phyloP scores from a whole-genome alignment of 1,140 invertebrate species.

The Meteorus sp. region DNA sequence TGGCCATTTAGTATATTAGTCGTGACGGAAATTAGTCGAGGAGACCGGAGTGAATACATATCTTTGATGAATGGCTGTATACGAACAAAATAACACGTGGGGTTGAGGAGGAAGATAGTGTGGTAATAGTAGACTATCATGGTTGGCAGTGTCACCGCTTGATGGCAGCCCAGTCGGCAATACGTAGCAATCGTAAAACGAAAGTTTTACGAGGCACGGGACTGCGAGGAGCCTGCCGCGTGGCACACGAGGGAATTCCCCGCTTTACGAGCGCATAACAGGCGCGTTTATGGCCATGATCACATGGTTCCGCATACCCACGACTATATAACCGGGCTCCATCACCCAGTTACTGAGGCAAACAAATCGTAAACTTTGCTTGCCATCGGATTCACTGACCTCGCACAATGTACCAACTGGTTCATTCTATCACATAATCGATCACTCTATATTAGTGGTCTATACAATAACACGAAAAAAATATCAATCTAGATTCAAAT shows the following conservation, averaged over 20 bases:
- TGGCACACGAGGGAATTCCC: slow-evolving; percentile 28
- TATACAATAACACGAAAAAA: neutral
- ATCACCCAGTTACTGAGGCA: slow-evolving; percentile 54
- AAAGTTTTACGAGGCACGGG: slow-evolving; percentile 50
- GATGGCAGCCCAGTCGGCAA: slow-evolving; percentile 48
- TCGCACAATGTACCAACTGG: slow-evolving; percentile 40
- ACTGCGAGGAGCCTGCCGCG: slow-evolving; percentile 19
- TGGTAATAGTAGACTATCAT: slow-evolving; percentile 21
- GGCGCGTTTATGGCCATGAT: slow-evolving; percentile 59
- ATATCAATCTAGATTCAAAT: neutral
- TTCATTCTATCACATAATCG: slow-evolving; percentile 24
- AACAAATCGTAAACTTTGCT: slow-evolving; percentile 62
- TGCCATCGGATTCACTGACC: slow-evolving; percentile 58
- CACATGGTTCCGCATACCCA: slow-evolving; percentile 57
- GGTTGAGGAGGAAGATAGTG: slow-evolving; percentile 21
- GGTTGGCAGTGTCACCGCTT: slow-evolving; percentile 26
- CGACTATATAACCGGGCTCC: slow-evolving; percentile 53
- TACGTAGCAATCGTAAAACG: slow-evolving; percentile 56
- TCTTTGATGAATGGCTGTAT: slow-evolving; percentile 11
- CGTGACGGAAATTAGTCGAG: too few species aligned
- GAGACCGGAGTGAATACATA: neutral
- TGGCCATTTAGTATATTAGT: too few species aligned
- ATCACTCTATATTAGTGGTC: neutral
- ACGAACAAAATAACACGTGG: neutral
- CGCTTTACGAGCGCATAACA: slow-evolving; percentile 60